Conservation (phyloP, 2,888 invertebrate genomes). For the Plutella xylostella region DNA sequence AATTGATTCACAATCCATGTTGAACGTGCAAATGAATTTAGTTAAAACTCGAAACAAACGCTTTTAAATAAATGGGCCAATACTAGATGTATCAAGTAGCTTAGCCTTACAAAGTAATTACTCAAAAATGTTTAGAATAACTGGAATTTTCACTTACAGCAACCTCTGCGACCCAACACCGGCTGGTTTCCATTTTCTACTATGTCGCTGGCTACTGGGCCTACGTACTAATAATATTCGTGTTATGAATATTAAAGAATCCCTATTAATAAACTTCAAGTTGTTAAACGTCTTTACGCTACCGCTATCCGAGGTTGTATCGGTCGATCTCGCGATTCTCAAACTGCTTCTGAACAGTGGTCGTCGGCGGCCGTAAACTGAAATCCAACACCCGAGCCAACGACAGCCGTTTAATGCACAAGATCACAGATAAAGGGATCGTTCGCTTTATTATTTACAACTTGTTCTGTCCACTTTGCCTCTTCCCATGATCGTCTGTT, state of each 20-base stretch:
- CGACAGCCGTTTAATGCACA: slow-evolving; percentile 46
- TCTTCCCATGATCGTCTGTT: too few relatives aligned
- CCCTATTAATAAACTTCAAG: slow-evolving; percentile 1
- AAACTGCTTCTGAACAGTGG: slow-evolving; percentile 30
- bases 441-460: slow-evolving; percentile 55
- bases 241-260: slow-evolving; percentile 1
- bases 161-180: too few relatives aligned
- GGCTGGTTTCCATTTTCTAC: not conserved
- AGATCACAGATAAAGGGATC: slow-evolving; percentile 52
- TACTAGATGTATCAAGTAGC: too few relatives aligned
- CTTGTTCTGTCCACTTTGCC: slow-evolving; percentile 20
- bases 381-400: slow-evolving; percentile 55
- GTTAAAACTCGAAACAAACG: too few relatives aligned
- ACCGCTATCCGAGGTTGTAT: slow-evolving; percentile 2
- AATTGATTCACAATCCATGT: too few relatives aligned
- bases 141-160: too few relatives aligned
- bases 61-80: too few relatives aligned
- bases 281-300: not conserved
- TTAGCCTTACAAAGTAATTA: too few relatives aligned
- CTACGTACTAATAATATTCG: not conserved
- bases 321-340: slow-evolving; percentile 32
- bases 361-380: slow-evolving; percentile 42
- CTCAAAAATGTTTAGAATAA: too few relatives aligned
- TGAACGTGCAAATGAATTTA: too few relatives aligned
- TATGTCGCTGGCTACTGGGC: not conserved